Conservation (phyloP, 2,888 invertebrate genomes). For the Dryomyza anilis region DNA sequence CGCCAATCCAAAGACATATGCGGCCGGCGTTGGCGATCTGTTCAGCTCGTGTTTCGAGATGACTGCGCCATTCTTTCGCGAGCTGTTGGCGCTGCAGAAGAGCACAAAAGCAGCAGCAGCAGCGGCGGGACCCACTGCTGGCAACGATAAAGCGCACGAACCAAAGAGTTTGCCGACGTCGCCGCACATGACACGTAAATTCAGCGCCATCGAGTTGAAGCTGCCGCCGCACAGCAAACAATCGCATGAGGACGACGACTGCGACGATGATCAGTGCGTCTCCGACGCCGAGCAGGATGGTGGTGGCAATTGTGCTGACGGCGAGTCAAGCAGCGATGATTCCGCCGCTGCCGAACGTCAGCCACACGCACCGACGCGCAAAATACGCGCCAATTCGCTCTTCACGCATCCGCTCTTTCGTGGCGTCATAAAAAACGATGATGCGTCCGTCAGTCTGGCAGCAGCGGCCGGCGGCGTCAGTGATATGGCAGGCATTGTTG, state of each 20-base stretch:
- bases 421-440: conserved; percentile 35
- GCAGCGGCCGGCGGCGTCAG: conserved; percentile 37
- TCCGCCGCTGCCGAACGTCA: conserved; percentile 47
- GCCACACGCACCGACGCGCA: conserved; percentile 46
- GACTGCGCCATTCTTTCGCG: conserved; percentile 70
- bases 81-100: conserved; percentile 54
- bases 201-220: conserved; percentile 54
- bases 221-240: conserved; percentile 39
- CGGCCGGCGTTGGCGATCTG: conserved; percentile 64
- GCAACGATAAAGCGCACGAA: conserved; percentile 43
- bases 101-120: conserved; percentile 36
- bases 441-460: conserved; percentile 18
- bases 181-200: conserved; percentile 62
- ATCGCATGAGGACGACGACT: conserved; percentile 33
- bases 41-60: conserved; percentile 81
- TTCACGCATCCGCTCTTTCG: conserved; percentile 67
- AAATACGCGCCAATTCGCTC: conserved; percentile 65
- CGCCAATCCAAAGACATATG: conserved; percentile 64
- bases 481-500: conserved; percentile 32
- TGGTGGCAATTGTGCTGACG: conserved; percentile 58
- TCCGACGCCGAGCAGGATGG: conserved; percentile 53
- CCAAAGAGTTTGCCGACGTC: conserved; percentile 65
- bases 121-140: not conserved
- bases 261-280: conserved; percentile 50
- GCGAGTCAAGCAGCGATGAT: conserved; percentile 59